These are phyloP conservation scores for Pygoscelis antarcticus DNA, from an alignment of 2,113 vertebrate genomes.

Conservation along the genomic window DNA sequence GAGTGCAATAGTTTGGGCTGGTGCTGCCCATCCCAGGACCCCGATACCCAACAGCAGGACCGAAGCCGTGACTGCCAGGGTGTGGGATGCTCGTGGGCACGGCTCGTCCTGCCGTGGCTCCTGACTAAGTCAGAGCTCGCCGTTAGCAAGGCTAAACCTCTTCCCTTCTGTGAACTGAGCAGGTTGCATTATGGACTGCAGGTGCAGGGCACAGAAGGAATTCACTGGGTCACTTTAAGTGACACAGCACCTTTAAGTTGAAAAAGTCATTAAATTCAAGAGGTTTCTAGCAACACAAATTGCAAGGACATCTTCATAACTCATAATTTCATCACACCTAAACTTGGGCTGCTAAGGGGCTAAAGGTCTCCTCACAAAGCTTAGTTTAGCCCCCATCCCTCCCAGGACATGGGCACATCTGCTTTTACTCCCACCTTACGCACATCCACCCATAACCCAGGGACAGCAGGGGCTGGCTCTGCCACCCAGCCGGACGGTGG, in stretches of 20 bases:
- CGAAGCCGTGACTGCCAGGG: not conserved
- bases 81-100: accelerated
- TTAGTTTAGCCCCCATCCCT: not conserved
- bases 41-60: not conserved
- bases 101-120: not conserved
- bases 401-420: not conserved
- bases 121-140: not conserved
- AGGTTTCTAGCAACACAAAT: not conserved
- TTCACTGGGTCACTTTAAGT: not conserved
- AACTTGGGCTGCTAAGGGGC: not conserved
- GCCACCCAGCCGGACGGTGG: too few relatives aligned
- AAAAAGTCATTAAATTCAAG: not conserved
- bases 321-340: too few relatives aligned
- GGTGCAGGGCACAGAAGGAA: not conserved
- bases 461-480: not conserved
- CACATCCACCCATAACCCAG: accelerated
- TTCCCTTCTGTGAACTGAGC: not conserved
- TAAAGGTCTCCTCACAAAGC: not conserved
- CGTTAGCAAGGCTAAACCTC: not conserved
- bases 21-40: not conserved
- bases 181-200: not conserved
- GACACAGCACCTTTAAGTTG: not conserved
- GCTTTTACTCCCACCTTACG: not conserved
- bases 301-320: not conserved
- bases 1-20: not conserved